These are phyloP conservation scores for Callinectes sapidus DNA, from an alignment of 2,888 invertebrate species.

Conservation along the genomic window DNA sequence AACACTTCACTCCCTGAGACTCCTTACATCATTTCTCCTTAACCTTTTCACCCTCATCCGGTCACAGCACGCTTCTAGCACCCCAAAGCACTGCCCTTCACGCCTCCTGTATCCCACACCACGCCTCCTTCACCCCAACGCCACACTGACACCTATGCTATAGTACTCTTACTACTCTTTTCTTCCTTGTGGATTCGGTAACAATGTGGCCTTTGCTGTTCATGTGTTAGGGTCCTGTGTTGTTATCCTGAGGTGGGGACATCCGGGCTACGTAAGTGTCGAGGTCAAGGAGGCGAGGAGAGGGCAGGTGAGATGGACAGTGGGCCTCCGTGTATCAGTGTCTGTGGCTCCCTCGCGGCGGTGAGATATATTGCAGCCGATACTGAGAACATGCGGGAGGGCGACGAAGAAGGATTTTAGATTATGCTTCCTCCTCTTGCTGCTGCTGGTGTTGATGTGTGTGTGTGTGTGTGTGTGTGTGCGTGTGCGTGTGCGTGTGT, in stretches of 20 bases:
- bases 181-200: not conserved
- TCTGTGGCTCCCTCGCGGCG: not conserved
- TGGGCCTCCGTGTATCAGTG: not conserved
- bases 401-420: not conserved
- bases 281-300: not conserved
- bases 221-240: not conserved
- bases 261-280: not conserved
- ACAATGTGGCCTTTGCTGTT: not conserved
- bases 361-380: conserved; percentile 3
- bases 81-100: not conserved
- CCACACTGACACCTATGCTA: not conserved
- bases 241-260: not conserved
- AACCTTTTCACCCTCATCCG: not conserved
- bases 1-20: not conserved
- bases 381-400: not conserved
- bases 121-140: not conserved
- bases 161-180: no score
- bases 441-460: conserved; percentile 15
- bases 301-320: not conserved
- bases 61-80: not conserved
- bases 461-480: not conserved
- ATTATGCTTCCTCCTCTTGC: not conserved
- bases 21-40: not conserved
- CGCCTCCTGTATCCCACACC: not conserved
- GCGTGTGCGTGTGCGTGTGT: not conserved